Evolutionary conservation across 2,113 vertebrate species (phyloP), one percentile per base, ranked within the genome.

Genomic region (Chionomys nivalis): DNA sequence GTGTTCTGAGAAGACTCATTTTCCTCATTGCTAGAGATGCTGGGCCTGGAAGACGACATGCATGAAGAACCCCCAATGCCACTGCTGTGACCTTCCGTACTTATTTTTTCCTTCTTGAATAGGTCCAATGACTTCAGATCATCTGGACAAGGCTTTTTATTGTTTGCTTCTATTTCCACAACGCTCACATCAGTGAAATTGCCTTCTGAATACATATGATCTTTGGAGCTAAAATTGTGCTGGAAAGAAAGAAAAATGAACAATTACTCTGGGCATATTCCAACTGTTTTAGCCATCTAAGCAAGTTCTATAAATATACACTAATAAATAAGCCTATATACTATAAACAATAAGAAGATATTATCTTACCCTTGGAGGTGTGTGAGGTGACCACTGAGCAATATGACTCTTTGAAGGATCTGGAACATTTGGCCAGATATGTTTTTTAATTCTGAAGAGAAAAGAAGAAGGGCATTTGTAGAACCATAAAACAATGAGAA

Each of bases 1-100:
- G 99, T 99, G 95, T 99, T 99, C 95, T 99, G 99, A 1, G 98
- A 98, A 0, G 99, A 98, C 97, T 99, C 99, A 1, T 99, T 99
- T 93, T 99, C 99, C 0, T 99, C 99, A 0, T 98, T 99, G 98
- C 99, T 99, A 0, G 99, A 99, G 79, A 99, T 99, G 10, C 99
- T 99, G 96, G 99, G 99, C 49, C 99, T 99, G 16, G 99, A 99
- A 7, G 99, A 99, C 3, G 99, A 99, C 99, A 99, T 99, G 97
- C 99, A 99, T 0, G 99, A 99, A 3, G 99, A 99, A 55, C 99
- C 99, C 4, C 99, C 99, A 42, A 99, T 99, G 73, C 99, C 99
- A 92, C 99, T 99, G 98, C 99, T 99, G 98, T 99, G 99, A 86
- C 99, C 99, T 97, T 99, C 99, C 0, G 99, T 99, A 73, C 99